Evolutionary conservation across 2,888 invertebrate genomes (phyloP).

Genomic region (Saturnia pavonia): DNA sequence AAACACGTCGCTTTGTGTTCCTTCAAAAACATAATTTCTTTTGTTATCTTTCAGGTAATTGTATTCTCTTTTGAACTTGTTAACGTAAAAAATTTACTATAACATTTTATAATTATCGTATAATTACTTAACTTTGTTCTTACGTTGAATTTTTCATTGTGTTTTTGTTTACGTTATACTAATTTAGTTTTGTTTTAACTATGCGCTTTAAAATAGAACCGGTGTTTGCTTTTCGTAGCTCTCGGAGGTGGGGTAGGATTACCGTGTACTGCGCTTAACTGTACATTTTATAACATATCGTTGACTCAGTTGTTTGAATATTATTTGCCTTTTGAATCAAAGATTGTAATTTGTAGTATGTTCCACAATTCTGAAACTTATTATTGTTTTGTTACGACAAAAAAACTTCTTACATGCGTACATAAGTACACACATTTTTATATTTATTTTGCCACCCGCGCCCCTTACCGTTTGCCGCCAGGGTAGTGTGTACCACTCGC

Average conservation of each 20-base stretch:
- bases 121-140: background rate
- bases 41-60: slow-evolving; percentile 1
- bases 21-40: background rate
- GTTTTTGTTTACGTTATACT: slow-evolving; percentile 6
- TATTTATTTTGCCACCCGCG: too few relatives aligned
- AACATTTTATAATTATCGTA: background rate
- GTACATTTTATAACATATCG: background rate
- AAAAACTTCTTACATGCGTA: too few relatives aligned
- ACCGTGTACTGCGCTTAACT: background rate
- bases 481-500: too few relatives aligned
- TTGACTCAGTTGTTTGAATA: background rate
- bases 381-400: too few relatives aligned
- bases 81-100: slow-evolving; percentile 1
- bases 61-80: slow-evolving; percentile 1
- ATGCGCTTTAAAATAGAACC: slow-evolving; percentile 6
- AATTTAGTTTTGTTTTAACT: slow-evolving; percentile 8
- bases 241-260: background rate
- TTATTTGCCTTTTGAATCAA: background rate
- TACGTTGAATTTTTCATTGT: slow-evolving; percentile 2
- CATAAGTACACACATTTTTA: too few relatives aligned
- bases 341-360: background rate
- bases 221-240: slow-evolving; percentile 1
- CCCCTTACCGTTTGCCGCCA: too few relatives aligned
- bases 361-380: too few relatives aligned
- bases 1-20: background rate